phyloP scores from a whole-genome alignment of 2,113 vertebrate species.

The Hymenochirus boettgeri region DNA sequence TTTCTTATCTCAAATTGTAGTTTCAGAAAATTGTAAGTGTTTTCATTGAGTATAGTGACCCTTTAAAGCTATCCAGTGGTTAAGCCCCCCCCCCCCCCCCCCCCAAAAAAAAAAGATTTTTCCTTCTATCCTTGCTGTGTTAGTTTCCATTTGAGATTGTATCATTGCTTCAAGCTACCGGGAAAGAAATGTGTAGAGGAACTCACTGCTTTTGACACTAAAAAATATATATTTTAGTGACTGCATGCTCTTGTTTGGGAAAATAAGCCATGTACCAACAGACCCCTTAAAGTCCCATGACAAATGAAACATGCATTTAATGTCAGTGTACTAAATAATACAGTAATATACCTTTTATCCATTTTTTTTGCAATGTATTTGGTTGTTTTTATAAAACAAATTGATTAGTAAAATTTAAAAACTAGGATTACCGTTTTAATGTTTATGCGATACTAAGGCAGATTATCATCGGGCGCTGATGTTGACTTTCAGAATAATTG shows the following conservation, averaged over 20 bases:
- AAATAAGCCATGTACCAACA: constrained; percentile 74
- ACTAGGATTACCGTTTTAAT: constrained; percentile 42
- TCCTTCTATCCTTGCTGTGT: too few relatives aligned
- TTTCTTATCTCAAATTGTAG: too few relatives aligned
- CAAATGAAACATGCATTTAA: constrained; percentile 56
- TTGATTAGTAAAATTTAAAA: constrained; percentile 57
- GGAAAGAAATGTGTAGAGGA: too few relatives aligned
- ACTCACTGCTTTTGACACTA: too few relatives aligned
- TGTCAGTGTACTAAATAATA: constrained; percentile 52
- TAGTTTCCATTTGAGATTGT: too few relatives aligned
- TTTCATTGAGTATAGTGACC: too few relatives aligned
- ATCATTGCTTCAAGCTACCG: not conserved
- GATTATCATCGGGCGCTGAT: constrained; percentile 62
- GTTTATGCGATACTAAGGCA: constrained; percentile 43
- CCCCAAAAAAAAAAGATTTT: too few relatives aligned
- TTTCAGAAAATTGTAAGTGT: too few relatives aligned
- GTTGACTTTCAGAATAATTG: constrained; percentile 61
- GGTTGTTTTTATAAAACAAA: constrained; percentile 44
- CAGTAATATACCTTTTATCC: not conserved
- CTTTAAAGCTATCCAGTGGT: too few relatives aligned
- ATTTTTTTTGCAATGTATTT: not conserved
- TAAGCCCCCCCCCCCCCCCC: too few relatives aligned
- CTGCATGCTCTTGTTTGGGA: constrained; percentile 54
- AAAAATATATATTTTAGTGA: too few relatives aligned
- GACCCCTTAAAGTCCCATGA: constrained; percentile 36